Percentiles rank a stretch among this genome's conserved stretches.
Evolutionary conservation across 2,888 invertebrate genomes (phyloP).

Genomic region (Aquatica leii): DNA sequence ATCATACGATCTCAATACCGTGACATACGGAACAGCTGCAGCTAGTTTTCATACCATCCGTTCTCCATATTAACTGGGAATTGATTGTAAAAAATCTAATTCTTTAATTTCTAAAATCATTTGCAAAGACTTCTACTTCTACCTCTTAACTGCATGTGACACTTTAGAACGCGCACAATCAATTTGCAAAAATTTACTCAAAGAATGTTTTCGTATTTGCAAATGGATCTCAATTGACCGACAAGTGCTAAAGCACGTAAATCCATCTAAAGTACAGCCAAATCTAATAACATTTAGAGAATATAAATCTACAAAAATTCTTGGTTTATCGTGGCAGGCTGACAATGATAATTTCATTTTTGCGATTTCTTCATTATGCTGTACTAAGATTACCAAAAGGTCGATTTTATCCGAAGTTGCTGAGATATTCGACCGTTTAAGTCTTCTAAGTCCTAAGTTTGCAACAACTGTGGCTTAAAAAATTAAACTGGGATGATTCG

Average conservation of each 20-base stretch:
- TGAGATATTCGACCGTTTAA: conserved; percentile 10
- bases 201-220: conserved; percentile 14
- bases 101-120: conserved; percentile 33
- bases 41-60: conserved; percentile 46
- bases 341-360: not conserved
- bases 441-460: conserved; percentile 8
- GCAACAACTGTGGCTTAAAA: conserved; percentile 14
- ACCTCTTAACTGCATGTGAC: conserved; percentile 42
- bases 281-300: not conserved
- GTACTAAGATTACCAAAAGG: conserved; percentile 12
- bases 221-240: too few species aligned
- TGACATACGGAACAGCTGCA: conserved; percentile 51
- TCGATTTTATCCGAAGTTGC: conserved; percentile 11
- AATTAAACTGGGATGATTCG: conserved; percentile 9
- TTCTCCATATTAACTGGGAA: conserved; percentile 44
- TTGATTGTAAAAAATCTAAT: conserved; percentile 34
- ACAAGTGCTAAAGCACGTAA: too few species aligned
- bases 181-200: conserved; percentile 28
- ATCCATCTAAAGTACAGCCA: too few species aligned
- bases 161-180: conserved; percentile 33
- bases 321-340: conserved; percentile 15
- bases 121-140: conserved; percentile 47
- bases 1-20: conserved; percentile 3
- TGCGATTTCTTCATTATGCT: not conserved
- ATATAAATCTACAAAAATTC: conserved; percentile 14